A percentile compares a stretch with the other conserved stretches of the same genome.
These are phyloP conservation scores for Alloplasta piceator DNA, from an alignment of 2,888 invertebrate genomes.

Conservation along the genomic window DNA sequence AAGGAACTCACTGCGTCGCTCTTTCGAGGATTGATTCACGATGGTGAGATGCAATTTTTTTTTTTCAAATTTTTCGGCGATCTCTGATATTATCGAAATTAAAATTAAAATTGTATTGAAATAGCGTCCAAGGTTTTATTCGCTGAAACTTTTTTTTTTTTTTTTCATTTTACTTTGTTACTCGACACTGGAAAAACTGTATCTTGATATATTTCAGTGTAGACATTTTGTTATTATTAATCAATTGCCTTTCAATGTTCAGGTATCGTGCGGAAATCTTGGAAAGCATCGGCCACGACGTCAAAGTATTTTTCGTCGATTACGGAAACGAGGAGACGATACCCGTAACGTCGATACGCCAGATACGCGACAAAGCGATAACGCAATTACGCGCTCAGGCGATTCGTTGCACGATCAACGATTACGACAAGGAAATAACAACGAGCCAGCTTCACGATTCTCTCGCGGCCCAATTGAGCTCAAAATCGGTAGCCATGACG, in stretches of 20 bases:
- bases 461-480: slow-evolving; percentile 89
- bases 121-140: neutral
- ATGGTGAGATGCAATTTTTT: slow-evolving; percentile 85
- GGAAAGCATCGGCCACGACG: slow-evolving; percentile 85
- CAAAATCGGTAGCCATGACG: slow-evolving; percentile 86
- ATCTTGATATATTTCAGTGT: neutral
- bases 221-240: neutral
- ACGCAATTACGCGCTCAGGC: slow-evolving; percentile 89
- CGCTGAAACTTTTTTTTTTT: neutral
- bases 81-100: neutral
- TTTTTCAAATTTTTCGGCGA: slow-evolving; percentile 5
- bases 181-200: neutral
- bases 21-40: slow-evolving; percentile 91
- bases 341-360: slow-evolving; percentile 85
- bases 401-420: slow-evolving; percentile 90
- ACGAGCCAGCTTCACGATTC: slow-evolving; percentile 86
- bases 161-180: neutral
- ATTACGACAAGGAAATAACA: slow-evolving; percentile 85
- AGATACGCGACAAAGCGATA: slow-evolving; percentile 87
- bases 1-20: slow-evolving; percentile 90
- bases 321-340: slow-evolving; percentile 97
- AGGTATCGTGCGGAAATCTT: slow-evolving; percentile 92
- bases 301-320: slow-evolving; percentile 94
- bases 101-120: slow-evolving; percentile 9
- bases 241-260: too few relatives aligned